Percentiles rank a stretch among this genome's conserved stretches.
phyloP scores from a whole-genome alignment of 2,113 vertebrate genomes.

The Clarias magur region DNA sequence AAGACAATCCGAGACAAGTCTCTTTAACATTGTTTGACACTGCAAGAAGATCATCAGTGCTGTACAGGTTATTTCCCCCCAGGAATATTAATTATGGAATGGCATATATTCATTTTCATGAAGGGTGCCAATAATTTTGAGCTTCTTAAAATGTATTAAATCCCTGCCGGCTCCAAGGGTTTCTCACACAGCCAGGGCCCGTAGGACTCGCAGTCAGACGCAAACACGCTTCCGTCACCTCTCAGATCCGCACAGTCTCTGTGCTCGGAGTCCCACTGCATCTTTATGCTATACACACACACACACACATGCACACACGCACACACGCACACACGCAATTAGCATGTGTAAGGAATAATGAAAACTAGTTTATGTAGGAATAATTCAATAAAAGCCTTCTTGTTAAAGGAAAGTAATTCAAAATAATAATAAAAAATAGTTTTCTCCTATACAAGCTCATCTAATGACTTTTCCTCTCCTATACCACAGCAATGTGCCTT shows the following conservation, averaged over 20 bases:
- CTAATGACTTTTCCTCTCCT: too few relatives aligned
- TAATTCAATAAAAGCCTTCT: neutral
- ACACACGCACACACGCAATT: neutral
- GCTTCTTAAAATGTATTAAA: neutral
- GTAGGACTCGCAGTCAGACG: conserved; percentile 5
- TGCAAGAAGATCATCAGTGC: neutral
- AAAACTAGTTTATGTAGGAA: neutral
- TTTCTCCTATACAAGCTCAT: neutral
- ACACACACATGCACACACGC: conserved; percentile 9
- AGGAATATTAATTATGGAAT: neutral
- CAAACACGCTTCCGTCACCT: conserved; percentile 37
- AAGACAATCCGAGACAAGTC: neutral
- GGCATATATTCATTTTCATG: neutral
- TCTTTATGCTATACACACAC: conserved; percentile 17
- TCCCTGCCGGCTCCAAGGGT: neutral
- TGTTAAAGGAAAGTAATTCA: neutral
- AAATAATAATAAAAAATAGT: neutral
- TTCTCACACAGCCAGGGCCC: conserved; percentile 44
- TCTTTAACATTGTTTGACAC: neutral
- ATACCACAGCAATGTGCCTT: neutral
- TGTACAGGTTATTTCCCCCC: neutral
- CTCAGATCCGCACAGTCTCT: conserved; percentile 50
- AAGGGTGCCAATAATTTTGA: neutral
- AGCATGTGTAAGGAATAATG: neutral
- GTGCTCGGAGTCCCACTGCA: conserved; percentile 35